These are phyloP conservation scores for Crax fasciolata DNA, from an alignment of 2,797 vertebrate species.

Conservation along the genomic window DNA sequence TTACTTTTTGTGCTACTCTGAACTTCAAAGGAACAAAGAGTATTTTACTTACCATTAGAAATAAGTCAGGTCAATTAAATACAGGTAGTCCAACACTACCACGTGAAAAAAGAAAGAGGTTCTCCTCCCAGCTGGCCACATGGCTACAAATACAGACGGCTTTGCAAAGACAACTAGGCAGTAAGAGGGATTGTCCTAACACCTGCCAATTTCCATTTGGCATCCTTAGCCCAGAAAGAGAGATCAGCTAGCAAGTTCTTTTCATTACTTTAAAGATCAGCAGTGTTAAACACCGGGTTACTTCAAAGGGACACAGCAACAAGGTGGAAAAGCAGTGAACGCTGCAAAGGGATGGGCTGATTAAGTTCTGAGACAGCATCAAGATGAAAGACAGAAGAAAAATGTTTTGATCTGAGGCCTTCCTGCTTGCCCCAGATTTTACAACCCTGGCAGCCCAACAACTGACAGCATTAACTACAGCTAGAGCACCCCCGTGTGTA, in stretches of 20 bases:
- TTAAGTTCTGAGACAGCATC: neutral
- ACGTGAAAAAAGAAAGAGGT: neutral
- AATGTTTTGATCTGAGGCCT: neutral
- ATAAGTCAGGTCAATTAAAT: neutral
- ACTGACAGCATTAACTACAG: neutral
- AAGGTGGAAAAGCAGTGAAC: conserved; percentile 4
- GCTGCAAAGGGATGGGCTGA: neutral
- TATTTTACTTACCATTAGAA: neutral
- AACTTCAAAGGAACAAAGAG: neutral
- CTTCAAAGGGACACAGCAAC: neutral
- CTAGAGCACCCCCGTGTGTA: conserved; percentile 17
- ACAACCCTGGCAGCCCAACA: neutral
- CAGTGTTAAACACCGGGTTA: neutral
- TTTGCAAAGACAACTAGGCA: conserved; percentile 31
- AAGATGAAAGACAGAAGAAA: neutral
- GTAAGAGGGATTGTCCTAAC: neutral
- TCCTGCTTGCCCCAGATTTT: neutral
- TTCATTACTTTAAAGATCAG: neutral
- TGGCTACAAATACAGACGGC: neutral
- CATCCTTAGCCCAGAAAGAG: neutral
- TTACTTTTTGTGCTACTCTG: rapidly evolving
- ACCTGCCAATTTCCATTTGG: neutral
- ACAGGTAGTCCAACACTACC: neutral
- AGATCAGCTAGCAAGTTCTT: neutral
- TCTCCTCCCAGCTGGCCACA: conserved; percentile 12